Base-by-base conservation (phyloP, 1,140 invertebrate genomes). In the Bombyx mandarina region DNA sequence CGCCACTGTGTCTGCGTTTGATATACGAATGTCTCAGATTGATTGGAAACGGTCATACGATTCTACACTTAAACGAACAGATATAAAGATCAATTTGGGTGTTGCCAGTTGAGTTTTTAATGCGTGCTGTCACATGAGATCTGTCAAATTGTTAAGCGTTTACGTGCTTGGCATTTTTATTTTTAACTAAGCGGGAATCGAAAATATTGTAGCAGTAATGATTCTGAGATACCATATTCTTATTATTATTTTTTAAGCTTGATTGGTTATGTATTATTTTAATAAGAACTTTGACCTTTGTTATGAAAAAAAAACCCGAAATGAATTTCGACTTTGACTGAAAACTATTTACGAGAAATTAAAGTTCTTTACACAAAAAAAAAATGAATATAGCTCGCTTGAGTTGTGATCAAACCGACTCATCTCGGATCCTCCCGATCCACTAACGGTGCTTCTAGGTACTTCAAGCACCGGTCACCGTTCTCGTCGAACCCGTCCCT, bases 1-100 rank as follows among this genome's bases (percentile, higher is more conserved):
- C 81, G 79, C 81, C 81, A 82, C 68, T 60, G 64, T 57, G 79
- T 82, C 81, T 84, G 54, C 62, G 73, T 75, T 67, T 80, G 69
- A 73, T 71, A 72, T 71, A 74, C 67, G 64, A 54, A 64, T 60
- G 65, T 51, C 18, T n/a, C 45, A 35, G 56, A 66, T 60, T 10
- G n/a, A 9, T 8, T 10, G 10, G 9, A 7, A 22, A 26, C 5
- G 44, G 26, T 35, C 26, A 45, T 45, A 22, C 53, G 7, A 54
- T 44, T 54, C 22, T 54, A 44, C 12, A 12, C 9, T 43, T 22
- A 45, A 22, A 8, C 43, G 1, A 43, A 22, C 45, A 26, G 53
- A 22, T 26, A 54, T 54, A 54, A 54, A 44, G 12, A 22, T 54
- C 43, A 22, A 22, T 26, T 12, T 45, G n/a, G 52, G 6, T 3